Percentiles rank a stretch among this genome's conserved stretches.
Conservation (phyloP, 2,888 invertebrate genomes). For the Melolontha melolontha region DNA sequence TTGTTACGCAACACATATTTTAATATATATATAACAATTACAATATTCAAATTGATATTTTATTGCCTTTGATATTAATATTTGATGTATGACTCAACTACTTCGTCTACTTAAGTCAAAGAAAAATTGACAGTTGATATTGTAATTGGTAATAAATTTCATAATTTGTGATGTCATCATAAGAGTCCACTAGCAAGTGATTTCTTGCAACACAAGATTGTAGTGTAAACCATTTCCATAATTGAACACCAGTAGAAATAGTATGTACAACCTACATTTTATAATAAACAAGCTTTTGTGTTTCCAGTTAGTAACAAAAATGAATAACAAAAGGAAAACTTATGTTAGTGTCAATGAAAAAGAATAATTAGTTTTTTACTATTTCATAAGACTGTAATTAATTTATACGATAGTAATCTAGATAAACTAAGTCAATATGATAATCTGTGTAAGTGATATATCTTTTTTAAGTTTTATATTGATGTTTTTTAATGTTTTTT, state of each 20-base stretch:
- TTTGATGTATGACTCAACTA: too few species aligned
- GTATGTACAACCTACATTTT: constrained; percentile 34
- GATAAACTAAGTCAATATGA: constrained; percentile 41
- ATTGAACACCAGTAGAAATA: constrained; percentile 21
- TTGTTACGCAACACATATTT: too few species aligned
- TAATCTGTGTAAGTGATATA: constrained; percentile 38
- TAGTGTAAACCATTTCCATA: constrained; percentile 13
- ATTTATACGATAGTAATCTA: constrained; percentile 35
- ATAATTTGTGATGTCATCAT: too few species aligned
- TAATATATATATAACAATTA: too few species aligned
- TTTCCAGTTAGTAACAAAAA: constrained; percentile 29
- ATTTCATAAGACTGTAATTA: constrained; percentile 42
- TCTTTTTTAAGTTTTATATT: constrained; percentile 39
- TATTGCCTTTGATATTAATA: too few species aligned
- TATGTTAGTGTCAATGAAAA: constrained; percentile 16
- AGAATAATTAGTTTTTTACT: constrained; percentile 38
- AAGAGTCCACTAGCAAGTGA: too few species aligned
- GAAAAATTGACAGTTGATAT: too few species aligned
- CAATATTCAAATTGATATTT: too few species aligned
- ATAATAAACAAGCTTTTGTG: constrained; percentile 28
- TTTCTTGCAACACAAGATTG: too few species aligned
- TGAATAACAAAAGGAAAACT: constrained; percentile 13
- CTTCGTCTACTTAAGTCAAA: too few species aligned
- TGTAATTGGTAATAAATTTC: too few species aligned
- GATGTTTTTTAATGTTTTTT: constrained; percentile 35